Evolutionary conservation across 2,113 vertebrate genomes (phyloP).

Genomic region (Isichthys henryi): DNA sequence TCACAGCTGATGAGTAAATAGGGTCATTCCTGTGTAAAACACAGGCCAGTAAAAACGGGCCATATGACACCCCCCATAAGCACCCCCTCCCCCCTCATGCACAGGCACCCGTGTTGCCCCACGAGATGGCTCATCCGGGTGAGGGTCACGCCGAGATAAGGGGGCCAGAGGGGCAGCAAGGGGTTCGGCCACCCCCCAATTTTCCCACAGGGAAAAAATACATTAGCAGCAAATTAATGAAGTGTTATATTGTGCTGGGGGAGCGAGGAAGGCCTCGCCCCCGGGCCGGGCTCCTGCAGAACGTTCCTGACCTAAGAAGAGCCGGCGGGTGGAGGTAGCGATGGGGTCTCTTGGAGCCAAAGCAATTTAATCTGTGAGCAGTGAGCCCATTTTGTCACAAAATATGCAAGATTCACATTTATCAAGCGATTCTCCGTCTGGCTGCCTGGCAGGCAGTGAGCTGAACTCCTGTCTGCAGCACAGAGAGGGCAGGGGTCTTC

Average conservation of each 20-base stretch:
- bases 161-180: background rate
- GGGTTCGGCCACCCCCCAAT: too few species aligned
- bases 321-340: conserved; percentile 33
- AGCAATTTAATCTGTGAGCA: conserved; percentile 52
- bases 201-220: conserved; percentile 27
- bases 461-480: background rate
- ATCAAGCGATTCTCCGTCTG: conserved; percentile 29
- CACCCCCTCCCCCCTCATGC: conserved; percentile 35
- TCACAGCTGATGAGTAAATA: background rate
- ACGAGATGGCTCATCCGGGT: background rate
- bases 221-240: conserved; percentile 55
- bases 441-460: background rate
- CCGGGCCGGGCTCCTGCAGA: conserved; percentile 40
- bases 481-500: background rate
- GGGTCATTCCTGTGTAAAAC: background rate
- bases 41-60: conserved; percentile 11
- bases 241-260: conserved; percentile 53
- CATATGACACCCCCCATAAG: conserved; percentile 34
- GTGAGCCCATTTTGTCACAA: conserved; percentile 53
- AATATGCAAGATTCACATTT: conserved; percentile 50
- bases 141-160: background rate
- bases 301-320: conserved; percentile 46
- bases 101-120: background rate
- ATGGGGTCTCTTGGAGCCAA: conserved; percentile 35
- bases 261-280: conserved; percentile 42